Conservation (phyloP, 2,113 vertebrate species). For the Oncorhynchus mykiss region DNA sequence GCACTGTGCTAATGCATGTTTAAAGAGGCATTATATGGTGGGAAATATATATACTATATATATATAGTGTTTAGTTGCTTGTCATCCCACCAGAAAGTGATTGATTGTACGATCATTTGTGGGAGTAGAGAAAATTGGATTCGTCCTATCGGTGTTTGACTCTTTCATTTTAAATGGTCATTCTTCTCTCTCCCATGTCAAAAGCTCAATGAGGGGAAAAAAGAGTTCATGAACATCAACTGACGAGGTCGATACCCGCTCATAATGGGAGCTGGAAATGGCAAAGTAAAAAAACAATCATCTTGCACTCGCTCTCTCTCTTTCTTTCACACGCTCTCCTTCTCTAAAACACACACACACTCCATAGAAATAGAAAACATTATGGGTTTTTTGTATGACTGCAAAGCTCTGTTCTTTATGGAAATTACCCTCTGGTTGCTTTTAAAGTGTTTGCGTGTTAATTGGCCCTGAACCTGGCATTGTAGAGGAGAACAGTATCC, state of each 20-base stretch:
- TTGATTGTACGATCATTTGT: not conserved
- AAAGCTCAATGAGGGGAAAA: conserved; percentile 1
- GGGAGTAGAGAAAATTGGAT: not conserved
- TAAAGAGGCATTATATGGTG: not conserved
- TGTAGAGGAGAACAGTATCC: conserved; percentile 13
- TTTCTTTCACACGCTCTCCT: no score
- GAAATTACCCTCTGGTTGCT: conserved; percentile 37
- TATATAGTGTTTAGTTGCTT: no score
- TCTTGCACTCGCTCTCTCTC: not conserved
- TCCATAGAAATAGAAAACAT: no score
- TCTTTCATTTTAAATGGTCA: conserved; percentile 12
- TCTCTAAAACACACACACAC: not conserved
- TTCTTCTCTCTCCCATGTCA: not conserved
- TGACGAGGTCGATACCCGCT: conserved; percentile 12
- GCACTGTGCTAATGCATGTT: not conserved
- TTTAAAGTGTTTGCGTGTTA: conserved; percentile 50
- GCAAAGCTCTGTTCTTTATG: conserved; percentile 38
- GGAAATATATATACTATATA: no score
- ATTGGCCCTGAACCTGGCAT: conserved; percentile 35
- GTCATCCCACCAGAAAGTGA: no score
- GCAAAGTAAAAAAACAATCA: no score
- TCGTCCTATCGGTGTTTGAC: not conserved
- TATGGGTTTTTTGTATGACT: not conserved
- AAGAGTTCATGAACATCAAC: conserved; percentile 8
- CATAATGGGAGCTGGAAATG: conserved; percentile 13